These are phyloP conservation scores for Zootermopsis nevadensis DNA, from an alignment of 2,888 invertebrate genomes.

Conservation along the genomic window DNA sequence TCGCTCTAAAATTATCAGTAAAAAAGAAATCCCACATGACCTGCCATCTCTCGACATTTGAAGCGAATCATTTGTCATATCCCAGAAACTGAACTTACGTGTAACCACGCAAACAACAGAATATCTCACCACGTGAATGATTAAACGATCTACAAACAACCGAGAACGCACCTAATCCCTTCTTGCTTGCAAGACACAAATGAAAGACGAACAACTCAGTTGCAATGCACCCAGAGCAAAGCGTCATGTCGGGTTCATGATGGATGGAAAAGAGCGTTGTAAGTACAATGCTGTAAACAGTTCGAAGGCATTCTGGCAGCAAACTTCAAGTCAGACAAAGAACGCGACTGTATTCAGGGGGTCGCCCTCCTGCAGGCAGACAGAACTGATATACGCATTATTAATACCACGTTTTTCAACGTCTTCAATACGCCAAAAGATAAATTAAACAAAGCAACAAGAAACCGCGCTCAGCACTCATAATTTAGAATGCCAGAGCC, in stretches of 20 bases:
- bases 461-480: too few relatives aligned
- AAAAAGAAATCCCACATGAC: too few relatives aligned
- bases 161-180: neutral
- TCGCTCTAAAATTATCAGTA: too few relatives aligned
- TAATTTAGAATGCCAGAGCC: too few relatives aligned
- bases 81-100: too few relatives aligned
- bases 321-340: neutral
- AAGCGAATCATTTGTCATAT: too few relatives aligned
- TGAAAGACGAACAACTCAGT: neutral
- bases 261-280: neutral
- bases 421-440: too few relatives aligned
- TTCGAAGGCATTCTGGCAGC: neutral
- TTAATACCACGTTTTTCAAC: neutral
- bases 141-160: too few relatives aligned
- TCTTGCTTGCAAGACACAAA: neutral
- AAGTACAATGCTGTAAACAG: neutral
- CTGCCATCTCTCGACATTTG: too few relatives aligned
- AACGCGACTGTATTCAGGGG: neutral
- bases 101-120: too few relatives aligned
- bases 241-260: neutral
- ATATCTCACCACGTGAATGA: too few relatives aligned
- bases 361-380: neutral
- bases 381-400: neutral
- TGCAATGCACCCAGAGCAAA: neutral
- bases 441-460: neutral